Evolutionary conservation across 2,888 invertebrate genomes (phyloP).

Genomic region (Diogma glabrata): DNA sequence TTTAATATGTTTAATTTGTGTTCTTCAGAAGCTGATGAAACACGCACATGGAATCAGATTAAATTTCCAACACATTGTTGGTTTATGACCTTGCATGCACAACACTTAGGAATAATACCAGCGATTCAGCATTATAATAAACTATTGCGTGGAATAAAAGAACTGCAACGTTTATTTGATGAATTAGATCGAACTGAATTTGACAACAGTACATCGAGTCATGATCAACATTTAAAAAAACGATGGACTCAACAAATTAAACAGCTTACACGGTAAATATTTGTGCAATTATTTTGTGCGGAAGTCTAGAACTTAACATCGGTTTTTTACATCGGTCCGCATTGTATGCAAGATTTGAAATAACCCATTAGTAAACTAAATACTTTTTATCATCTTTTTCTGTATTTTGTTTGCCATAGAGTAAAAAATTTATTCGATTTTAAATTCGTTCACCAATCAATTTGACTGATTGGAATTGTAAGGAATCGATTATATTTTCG

Average conservation of each 20-base stretch:
- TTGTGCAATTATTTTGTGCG: too few relatives aligned
- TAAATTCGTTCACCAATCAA: too few relatives aligned
- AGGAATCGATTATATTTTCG: too few relatives aligned
- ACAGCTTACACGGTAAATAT: conserved; percentile 52
- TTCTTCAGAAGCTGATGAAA: conserved; percentile 37
- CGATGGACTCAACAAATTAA: conserved; percentile 83
- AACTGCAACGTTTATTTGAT: conserved; percentile 77
- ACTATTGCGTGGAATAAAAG: conserved; percentile 52
- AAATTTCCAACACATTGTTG: conserved; percentile 96
- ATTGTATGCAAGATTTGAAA: too few relatives aligned
- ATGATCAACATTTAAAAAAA: conserved; percentile 71
- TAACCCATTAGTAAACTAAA: too few relatives aligned
- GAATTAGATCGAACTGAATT: conserved; percentile 62
- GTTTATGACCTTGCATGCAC: conserved; percentile 90
- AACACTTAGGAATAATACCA: conserved; percentile 84
- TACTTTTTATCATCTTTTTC: too few relatives aligned
- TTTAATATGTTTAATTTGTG: conserved; percentile 11
- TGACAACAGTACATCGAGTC: conserved; percentile 33
- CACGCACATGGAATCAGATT: conserved; percentile 55
- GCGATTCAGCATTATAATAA: conserved; percentile 75
- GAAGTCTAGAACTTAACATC: too few relatives aligned
- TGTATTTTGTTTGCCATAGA: too few relatives aligned
- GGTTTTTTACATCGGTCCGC: too few relatives aligned
- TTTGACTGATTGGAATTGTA: too few relatives aligned
- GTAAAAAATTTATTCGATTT: too few relatives aligned